phyloP scores from a whole-genome alignment of 2,797 vertebrate species.

The Trachops cirrhosus region DNA sequence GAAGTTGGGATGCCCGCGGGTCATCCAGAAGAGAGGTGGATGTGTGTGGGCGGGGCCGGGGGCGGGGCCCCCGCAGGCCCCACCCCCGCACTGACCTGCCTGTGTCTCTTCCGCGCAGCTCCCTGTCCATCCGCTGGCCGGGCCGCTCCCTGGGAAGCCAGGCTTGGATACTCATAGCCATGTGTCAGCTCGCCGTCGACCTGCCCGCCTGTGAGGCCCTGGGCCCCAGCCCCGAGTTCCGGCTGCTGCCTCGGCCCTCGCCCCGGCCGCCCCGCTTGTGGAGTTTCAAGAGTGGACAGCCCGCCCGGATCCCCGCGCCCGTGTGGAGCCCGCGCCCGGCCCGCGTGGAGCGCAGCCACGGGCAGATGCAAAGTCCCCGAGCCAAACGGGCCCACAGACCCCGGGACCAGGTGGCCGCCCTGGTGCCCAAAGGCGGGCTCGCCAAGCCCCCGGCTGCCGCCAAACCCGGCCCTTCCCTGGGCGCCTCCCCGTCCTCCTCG shows the following conservation, averaged over 20 bases:
- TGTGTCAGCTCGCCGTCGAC: slow-evolving; percentile 86
- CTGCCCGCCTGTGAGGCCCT: slow-evolving; percentile 82
- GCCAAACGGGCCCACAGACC: slow-evolving; percentile 69
- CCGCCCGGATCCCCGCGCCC: slow-evolving; percentile 53
- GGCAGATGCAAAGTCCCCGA: slow-evolving; percentile 61
- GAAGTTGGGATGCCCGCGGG: background rate
- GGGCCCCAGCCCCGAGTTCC: slow-evolving; percentile 62
- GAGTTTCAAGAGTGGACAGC: slow-evolving; percentile 73
- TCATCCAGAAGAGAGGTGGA: fast-evolving
- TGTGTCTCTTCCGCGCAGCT: slow-evolving; percentile 4
- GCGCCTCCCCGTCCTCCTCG: background rate
- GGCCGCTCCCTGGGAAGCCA: slow-evolving; percentile 84
- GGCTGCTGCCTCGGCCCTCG: slow-evolving; percentile 71
- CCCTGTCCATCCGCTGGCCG: slow-evolving; percentile 81
- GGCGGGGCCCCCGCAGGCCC: fast-evolving
- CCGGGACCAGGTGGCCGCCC: slow-evolving; percentile 61
- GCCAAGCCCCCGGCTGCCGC: slow-evolving; percentile 45
- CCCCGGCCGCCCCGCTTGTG: slow-evolving; percentile 79
- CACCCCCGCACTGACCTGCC: background rate
- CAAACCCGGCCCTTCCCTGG: slow-evolving; percentile 39
- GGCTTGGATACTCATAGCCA: slow-evolving; percentile 87
- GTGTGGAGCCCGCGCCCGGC: slow-evolving; percentile 71
- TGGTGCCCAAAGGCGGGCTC: slow-evolving; percentile 59
- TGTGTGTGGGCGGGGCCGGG: fast-evolving
- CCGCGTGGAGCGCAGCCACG: slow-evolving; percentile 52